Conservation (phyloP, 2,888 invertebrate genomes). For the Melanotus villosus region DNA sequence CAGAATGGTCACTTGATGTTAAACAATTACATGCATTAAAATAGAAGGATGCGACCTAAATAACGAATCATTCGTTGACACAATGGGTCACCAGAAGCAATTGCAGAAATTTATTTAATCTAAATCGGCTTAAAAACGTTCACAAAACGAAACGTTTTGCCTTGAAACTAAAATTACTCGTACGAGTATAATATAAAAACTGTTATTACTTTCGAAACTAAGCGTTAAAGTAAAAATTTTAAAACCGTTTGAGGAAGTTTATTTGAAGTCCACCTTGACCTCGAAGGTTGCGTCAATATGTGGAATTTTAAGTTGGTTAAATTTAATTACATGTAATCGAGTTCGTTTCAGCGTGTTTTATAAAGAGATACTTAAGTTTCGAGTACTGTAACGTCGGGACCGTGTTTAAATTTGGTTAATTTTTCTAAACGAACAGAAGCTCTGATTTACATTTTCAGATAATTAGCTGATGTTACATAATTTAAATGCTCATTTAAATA, state of each 20-base stretch:
- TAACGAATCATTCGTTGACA: conserved; percentile 4
- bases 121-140: background rate
- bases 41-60: conserved; percentile 25
- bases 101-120: background rate
- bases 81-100: conserved; percentile 16
- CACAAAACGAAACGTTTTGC: background rate
- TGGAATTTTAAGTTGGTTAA: conserved; percentile 14
- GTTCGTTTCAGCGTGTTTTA: background rate
- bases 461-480: no score
- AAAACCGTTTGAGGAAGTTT: background rate
- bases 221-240: background rate
- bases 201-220: background rate
- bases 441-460: no score
- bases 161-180: background rate
- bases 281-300: conserved; percentile 6
- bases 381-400: no score
- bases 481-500: no score
- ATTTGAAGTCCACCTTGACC: conserved; percentile 8
- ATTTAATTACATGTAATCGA: conserved; percentile 1
- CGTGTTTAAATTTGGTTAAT: no score
- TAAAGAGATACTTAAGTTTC: background rate
- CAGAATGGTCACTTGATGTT: no score
- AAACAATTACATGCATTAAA: conserved; percentile 4
- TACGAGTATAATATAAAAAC: background rate
- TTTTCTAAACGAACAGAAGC: no score